Base-by-base conservation (phyloP, 2,888 invertebrate species). In the Parascotia fuliginaria region DNA sequence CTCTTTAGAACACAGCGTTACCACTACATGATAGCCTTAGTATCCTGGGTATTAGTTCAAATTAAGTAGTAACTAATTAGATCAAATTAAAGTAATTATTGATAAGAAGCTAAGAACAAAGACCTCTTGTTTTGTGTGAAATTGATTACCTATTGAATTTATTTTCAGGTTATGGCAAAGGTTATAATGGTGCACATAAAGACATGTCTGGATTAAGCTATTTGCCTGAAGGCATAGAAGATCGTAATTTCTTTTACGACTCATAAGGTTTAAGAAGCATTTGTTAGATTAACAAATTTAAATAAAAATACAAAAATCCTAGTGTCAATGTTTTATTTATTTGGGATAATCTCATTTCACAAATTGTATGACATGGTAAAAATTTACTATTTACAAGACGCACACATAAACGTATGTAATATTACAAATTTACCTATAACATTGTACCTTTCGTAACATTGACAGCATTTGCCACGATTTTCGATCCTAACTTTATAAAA, bases 181-280 rank as follows among this genome's bases (percentile, higher is more conserved):
- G 93, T 9, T 95, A 95, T 66, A 95, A 95, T 70, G 83, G 89
- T 65, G 69, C 75, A 28, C 89, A 94, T 48, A 93, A 93, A 67
- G 90, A 93, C 22, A 84, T 89, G 36, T 94, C 94, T 3, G 93
- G 93, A 39, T 78, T 94, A 11, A 86, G 81, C 28, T 96, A 95
- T 73, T 93, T 96, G 94, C 96, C 96, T 5, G 93, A 94, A 65
- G 95, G 94, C 56, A 81, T 95, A 73, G 94, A 95, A 75, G 68
- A 93, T 73, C 77, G 93, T 0, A 83, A 94, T 71, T 96, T 95
- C 76, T 95, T 95, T 50, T 24, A 52, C n/a, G 68, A 66, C 38
- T 53, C 73, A 45, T 54, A 61, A 34, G 52, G 55, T 4, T 32
- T 40, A 52, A 49, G 40, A 42, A 27, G 3, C 6, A 6, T 7